Evolutionary conservation across 2,797 vertebrate genomes (phyloP).

Genomic region (Helostoma temminkii): DNA sequence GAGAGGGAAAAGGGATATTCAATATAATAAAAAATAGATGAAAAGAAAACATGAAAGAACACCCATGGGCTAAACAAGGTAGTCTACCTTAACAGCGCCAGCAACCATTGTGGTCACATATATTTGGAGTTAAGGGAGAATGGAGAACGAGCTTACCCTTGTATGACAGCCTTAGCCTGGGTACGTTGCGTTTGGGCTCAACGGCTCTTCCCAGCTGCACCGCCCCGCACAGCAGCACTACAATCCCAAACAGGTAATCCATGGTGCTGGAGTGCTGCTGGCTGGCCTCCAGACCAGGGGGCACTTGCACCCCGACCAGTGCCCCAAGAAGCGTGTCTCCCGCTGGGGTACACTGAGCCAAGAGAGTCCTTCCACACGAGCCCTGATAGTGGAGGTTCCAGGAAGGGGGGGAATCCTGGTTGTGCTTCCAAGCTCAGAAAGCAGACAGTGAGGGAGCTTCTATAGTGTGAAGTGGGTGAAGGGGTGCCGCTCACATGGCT

Average conservation of each 20-base stretch:
- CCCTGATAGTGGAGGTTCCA: conserved; percentile 61
- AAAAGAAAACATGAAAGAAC: conserved; percentile 62
- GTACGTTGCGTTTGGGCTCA: conserved; percentile 92
- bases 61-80: conserved; percentile 27
- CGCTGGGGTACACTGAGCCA: conserved; percentile 53
- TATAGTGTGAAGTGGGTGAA: conserved; percentile 59
- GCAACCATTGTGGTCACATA: conserved; percentile 9
- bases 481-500: conserved; percentile 85
- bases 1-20: conserved; percentile 48
- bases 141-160: conserved; percentile 89
- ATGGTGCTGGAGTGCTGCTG: conserved; percentile 89
- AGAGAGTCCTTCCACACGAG: conserved; percentile 64
- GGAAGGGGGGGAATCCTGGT: conserved; percentile 46
- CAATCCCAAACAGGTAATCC: conserved; percentile 93
- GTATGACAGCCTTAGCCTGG: conserved; percentile 94
- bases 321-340: conserved; percentile 72
- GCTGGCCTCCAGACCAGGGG: conserved; percentile 82
- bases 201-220: conserved; percentile 84
- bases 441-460: conserved; percentile 71
- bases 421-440: conserved; percentile 52
- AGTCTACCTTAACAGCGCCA: conserved; percentile 46
- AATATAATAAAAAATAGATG: conserved; percentile 49
- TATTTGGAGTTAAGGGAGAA: conserved; percentile 52
- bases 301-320: conserved; percentile 77
- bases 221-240: conserved; percentile 90